These are phyloP conservation scores for Drosophila aldrichi DNA, from an alignment of 2,888 invertebrate species.

Conservation along the genomic window DNA sequence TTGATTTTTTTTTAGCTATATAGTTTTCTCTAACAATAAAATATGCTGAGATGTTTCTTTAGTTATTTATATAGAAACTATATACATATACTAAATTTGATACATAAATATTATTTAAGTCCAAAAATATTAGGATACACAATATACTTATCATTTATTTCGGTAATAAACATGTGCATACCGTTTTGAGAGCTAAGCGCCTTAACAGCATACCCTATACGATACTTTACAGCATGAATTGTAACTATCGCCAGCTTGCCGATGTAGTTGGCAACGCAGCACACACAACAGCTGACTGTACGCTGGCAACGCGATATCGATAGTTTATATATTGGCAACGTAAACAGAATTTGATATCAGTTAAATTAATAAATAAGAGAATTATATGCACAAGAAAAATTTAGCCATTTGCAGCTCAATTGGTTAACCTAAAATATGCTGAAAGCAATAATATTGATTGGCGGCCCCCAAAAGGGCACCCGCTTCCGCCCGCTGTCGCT, in stretches of 20 bases:
- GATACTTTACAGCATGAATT: constrained; percentile 16
- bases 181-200: not conserved
- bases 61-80: not conserved
- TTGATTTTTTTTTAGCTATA: not conserved
- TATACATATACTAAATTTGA: no score
- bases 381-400: constrained; percentile 13
- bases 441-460: constrained; percentile 96
- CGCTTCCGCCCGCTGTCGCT: constrained; percentile 98
- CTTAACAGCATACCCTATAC: not conserved
- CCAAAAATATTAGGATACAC: no score
- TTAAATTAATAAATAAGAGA: constrained; percentile 44
- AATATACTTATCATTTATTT: no score
- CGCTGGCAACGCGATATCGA: constrained; percentile 42
- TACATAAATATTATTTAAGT: no score
- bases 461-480: constrained; percentile 98
- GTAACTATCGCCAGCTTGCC: constrained; percentile 28
- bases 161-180: no score
- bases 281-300: constrained; percentile 35
- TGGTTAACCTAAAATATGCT: constrained; percentile 86
- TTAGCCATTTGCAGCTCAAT: constrained; percentile 47
- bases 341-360: constrained; percentile 65
- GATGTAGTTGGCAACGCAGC: constrained; percentile 27
- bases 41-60: not conserved
- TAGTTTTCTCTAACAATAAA: not conserved
- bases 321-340: constrained; percentile 58